Evolutionary conservation across 2,888 invertebrate species (phyloP).

Genomic region (Seladonia tumulorum): DNA sequence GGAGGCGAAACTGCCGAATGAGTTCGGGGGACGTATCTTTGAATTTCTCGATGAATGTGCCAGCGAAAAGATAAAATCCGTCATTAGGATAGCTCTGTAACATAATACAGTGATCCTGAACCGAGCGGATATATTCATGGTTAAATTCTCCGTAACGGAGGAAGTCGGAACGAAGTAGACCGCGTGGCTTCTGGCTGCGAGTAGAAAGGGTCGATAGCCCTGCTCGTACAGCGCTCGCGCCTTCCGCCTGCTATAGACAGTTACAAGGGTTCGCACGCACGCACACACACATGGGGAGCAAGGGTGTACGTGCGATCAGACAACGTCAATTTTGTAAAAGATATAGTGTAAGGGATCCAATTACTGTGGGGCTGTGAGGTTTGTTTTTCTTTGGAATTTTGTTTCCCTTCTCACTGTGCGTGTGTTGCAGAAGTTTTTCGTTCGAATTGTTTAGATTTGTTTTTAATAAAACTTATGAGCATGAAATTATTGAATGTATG

Average conservation of each 20-base stretch:
- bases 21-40: slow-evolving; percentile 5
- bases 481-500: background rate
- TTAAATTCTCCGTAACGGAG: slow-evolving; percentile 39
- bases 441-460: too few species aligned
- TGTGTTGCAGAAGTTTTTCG: too few species aligned
- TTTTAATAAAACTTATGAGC: background rate
- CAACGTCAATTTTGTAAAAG: background rate
- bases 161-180: slow-evolving; percentile 62
- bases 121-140: slow-evolving; percentile 36
- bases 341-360: background rate
- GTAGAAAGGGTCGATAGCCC: slow-evolving; percentile 80
- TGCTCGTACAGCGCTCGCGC: slow-evolving; percentile 79
- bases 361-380: too few species aligned
- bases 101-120: slow-evolving; percentile 6
- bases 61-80: slow-evolving; percentile 6
- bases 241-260: slow-evolving; percentile 53
- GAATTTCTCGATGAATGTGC: slow-evolving; percentile 18
- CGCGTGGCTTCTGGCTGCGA: slow-evolving; percentile 70
- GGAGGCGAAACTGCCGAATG: background rate
- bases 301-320: background rate
- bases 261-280: slow-evolving; percentile 10
- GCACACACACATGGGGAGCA: background rate
- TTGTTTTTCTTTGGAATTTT: too few species aligned
- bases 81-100: slow-evolving; percentile 31
- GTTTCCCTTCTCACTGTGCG: too few species aligned